A percentile compares a stretch with the other conserved stretches of the same genome.
Evolutionary conservation across 2,888 invertebrate species (phyloP).

Genomic region (Caenorhabditis auriculariae): DNA sequence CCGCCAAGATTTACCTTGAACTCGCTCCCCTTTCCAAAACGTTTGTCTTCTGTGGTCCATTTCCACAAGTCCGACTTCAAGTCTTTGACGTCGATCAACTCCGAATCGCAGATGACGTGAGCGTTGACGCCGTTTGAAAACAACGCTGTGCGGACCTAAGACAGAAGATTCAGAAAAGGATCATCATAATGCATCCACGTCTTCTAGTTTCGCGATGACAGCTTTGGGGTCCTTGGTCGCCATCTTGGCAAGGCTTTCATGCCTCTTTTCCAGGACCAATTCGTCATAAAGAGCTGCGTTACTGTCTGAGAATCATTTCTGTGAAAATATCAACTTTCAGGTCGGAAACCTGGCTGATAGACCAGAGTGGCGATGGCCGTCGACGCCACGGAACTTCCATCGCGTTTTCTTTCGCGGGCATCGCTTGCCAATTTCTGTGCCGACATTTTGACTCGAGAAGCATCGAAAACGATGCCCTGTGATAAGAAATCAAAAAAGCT

Average conservation of each 20-base stretch:
- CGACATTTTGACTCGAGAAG: conserved; percentile 67
- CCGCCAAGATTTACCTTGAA: conserved; percentile 23
- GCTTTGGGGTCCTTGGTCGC: conserved; percentile 29
- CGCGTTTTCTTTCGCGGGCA: conserved; percentile 76
- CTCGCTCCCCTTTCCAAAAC: conserved; percentile 17
- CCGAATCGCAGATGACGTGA: conserved; percentile 47
- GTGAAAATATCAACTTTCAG: background rate
- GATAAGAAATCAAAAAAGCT: background rate
- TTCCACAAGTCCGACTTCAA: conserved; percentile 27
- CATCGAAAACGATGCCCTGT: conserved; percentile 22
- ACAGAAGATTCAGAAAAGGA: background rate
- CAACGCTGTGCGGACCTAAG: conserved; percentile 36
- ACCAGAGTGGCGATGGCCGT: conserved; percentile 27
- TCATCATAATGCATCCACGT: conserved; percentile 11
- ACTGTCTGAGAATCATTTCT: conserved; percentile 38
- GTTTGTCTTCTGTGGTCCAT: conserved; percentile 14
- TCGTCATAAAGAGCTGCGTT: conserved; percentile 46
- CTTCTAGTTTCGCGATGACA: conserved; percentile 41
- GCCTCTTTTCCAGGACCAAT: conserved; percentile 51
- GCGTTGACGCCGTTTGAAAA: conserved; percentile 45
- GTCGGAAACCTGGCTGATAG: conserved; percentile 10
- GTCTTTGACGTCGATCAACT: conserved; percentile 14
- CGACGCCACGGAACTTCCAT: conserved; percentile 73
- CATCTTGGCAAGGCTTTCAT: conserved; percentile 39
- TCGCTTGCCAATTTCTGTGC: conserved; percentile 81